Evolutionary conservation across 2,888 invertebrate species (phyloP), one percentile per base, ranked within the genome.

Genomic region (Sericinus montela): DNA sequence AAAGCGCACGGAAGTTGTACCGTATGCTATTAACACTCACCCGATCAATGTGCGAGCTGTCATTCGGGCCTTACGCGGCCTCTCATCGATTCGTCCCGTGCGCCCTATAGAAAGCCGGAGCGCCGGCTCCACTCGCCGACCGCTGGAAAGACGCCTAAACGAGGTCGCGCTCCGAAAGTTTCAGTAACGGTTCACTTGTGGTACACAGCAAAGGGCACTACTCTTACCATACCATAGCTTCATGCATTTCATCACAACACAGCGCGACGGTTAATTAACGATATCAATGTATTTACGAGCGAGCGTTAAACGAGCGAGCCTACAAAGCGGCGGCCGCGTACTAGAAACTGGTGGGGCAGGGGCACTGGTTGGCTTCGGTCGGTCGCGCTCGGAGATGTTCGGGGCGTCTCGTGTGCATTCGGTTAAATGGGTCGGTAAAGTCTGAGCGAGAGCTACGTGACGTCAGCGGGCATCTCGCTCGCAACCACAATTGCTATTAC

Each of bases 11-110:
- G 47, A 49, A 49, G 51, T 47, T 39, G 42, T 49, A 40, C 45
- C 56, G 51, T 42, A 48, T 46, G 47, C 35, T 43, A 45, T 46
- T 44, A 58, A 51, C 56, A 82, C 86, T 84, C 75, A 86, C 85
- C 80, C 80, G 82, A 83, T 85, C 82, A 78, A 80, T 81, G 83
- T 74, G 74, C 67, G 73, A 75, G 75, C 69, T 69, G 77, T 75
- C 79, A 78, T 69, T 69, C 62, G 69, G 63, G 63, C 62, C 69
- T 69, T 75, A 68, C 65, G 68, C 67, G 67, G 68, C 65, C 65
- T 65, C 62, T 68, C 80, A 80, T 83, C 77, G 80, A 80, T 77
- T 63, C 58, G 65, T 68, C 63, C 65, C 60, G 57, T 62, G 59
- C 64, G 67, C 61, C 67, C 67, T 69, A 60, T 75, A 73, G 75